Percentiles rank a stretch among this genome's conserved stretches.
phyloP scores from a whole-genome alignment of 2,888 invertebrate genomes.

The Agrilus biguttatus region DNA sequence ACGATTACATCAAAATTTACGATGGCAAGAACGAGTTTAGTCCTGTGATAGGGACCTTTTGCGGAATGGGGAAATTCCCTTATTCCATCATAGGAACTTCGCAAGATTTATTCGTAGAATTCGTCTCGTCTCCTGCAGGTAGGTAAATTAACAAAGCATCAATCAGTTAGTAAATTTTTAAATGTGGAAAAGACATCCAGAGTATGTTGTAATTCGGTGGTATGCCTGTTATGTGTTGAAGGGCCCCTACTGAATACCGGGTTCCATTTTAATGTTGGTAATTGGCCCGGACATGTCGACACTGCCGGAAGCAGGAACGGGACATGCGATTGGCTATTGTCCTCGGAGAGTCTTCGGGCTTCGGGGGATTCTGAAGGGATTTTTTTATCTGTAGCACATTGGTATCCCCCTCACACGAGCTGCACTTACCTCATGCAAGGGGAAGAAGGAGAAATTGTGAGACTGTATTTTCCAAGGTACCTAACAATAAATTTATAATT shows the following conservation, averaged over 20 bases:
- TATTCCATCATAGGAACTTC: constrained; percentile 89
- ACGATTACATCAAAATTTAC: constrained; percentile 79
- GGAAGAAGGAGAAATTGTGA: constrained; percentile 70
- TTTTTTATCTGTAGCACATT: constrained; percentile 81
- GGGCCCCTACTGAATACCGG: constrained; percentile 82
- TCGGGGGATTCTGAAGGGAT: constrained; percentile 76
- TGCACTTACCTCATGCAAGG: constrained; percentile 86
- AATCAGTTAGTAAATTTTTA: no score
- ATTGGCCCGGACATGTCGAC: constrained; percentile 87
- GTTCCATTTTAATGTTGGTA: constrained; percentile 89
- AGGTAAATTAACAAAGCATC: constrained; percentile 9
- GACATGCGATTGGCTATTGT: constrained; percentile 78
- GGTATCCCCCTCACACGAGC: constrained; percentile 87
- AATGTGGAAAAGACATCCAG: background rate
- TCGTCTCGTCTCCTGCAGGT: constrained; percentile 78
- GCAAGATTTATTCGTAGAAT: constrained; percentile 76
- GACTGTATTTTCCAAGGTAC: constrained; percentile 79
- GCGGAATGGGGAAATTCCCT: constrained; percentile 86
- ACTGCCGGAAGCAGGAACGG: constrained; percentile 76
- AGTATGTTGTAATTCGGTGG: background rate
- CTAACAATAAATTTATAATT: no score
- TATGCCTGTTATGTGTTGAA: constrained; percentile 15
- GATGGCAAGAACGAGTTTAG: constrained; percentile 81
- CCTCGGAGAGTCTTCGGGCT: constrained; percentile 63
- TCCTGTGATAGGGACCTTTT: constrained; percentile 79